Conservation (phyloP, 2,888 invertebrate genomes). For the Stramonita haemastoma region DNA sequence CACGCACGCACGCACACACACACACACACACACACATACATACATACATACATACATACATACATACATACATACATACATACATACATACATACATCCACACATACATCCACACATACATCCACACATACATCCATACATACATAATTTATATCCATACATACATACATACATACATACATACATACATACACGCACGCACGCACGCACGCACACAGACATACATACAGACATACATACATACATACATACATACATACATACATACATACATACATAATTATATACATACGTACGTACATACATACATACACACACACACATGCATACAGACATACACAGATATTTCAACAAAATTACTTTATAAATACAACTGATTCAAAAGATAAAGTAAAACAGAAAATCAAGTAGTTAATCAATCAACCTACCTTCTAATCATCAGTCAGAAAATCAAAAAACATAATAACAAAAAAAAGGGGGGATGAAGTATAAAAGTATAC, state of each 20-base stretch:
- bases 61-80: not conserved
- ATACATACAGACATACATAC: not conserved
- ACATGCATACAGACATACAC: not conserved
- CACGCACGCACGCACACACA: not conserved
- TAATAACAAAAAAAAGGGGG: no score
- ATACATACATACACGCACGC: no score
- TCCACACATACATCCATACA: not conserved
- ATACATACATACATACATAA: not conserved
- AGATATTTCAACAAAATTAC: not conserved
- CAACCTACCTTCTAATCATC: no score
- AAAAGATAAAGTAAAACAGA: no score
- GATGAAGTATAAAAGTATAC: no score
- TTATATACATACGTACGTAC: not conserved
- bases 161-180: no score
- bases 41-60: constrained; percentile 1
- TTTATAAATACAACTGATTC: no score
- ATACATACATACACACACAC: not conserved
- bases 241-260: not conserved
- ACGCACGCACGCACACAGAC: not conserved
- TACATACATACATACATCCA: not conserved
- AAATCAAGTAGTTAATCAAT: no score
- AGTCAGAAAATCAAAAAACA: no score
- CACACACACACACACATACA: not conserved
- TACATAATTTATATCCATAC: no score
- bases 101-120: not conserved